A percentile compares a stretch with the other conserved stretches of the same genome.
phyloP scores from a whole-genome alignment of 2,113 vertebrate genomes.

The Oophaga pumilio region DNA sequence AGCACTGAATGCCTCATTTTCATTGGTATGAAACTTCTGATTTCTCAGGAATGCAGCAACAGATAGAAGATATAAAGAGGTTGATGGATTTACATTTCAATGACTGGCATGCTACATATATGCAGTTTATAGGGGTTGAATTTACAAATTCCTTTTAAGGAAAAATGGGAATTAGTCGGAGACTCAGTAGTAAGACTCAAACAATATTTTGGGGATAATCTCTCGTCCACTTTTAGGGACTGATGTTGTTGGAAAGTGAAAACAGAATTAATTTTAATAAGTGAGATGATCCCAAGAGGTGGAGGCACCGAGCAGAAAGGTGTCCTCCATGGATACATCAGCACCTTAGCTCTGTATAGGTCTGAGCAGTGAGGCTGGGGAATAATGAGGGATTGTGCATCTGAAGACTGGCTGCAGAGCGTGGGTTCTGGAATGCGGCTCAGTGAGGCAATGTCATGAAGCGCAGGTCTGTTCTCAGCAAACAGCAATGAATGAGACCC shows the following conservation, averaged over 20 bases:
- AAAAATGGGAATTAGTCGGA: too few relatives aligned
- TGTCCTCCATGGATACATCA: background rate
- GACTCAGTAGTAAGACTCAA: too few relatives aligned
- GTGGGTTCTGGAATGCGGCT: constrained; percentile 18
- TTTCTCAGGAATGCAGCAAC: too few relatives aligned
- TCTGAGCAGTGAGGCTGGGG: background rate
- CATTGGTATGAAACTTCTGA: too few relatives aligned
- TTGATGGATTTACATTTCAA: too few relatives aligned
- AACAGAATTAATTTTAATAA: background rate
- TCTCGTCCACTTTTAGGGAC: background rate
- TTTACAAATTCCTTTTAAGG: too few relatives aligned
- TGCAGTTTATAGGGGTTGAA: too few relatives aligned
- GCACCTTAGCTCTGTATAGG: background rate
- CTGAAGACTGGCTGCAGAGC: constrained; percentile 11
- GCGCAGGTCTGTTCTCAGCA: constrained; percentile 48
- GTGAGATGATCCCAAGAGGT: background rate
- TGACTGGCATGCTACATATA: too few relatives aligned
- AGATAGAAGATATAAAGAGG: too few relatives aligned
- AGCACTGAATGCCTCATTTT: too few relatives aligned
- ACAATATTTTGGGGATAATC: too few relatives aligned
- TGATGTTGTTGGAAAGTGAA: background rate
- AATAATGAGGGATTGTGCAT: constrained; percentile 47
- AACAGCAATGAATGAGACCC: constrained; percentile 44
- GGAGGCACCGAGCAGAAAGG: too few relatives aligned
- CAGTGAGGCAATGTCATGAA: constrained; percentile 38